A percentile compares a stretch with the other conserved stretches of the same genome.
phyloP scores from a whole-genome alignment of 2,888 invertebrate species.

The Piscicola geometra region DNA sequence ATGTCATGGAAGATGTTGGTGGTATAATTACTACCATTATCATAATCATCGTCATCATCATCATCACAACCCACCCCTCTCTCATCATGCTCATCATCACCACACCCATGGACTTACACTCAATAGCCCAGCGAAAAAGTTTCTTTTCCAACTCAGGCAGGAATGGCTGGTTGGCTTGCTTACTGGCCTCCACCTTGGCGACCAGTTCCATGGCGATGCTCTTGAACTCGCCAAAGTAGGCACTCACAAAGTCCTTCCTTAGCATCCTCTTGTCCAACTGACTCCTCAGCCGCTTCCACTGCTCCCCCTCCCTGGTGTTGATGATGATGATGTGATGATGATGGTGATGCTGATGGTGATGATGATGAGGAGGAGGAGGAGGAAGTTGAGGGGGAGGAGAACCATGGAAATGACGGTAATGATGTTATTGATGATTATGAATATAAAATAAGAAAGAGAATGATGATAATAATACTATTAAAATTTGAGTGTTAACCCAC shows the following conservation, averaged over 20 bases:
- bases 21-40: too few species aligned
- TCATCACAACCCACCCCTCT: too few species aligned
- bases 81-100: too few species aligned
- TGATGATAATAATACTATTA: background rate
- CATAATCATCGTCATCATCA: too few species aligned
- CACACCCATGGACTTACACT: background rate
- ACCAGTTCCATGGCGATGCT: background rate
- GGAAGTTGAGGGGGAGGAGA: too few species aligned
- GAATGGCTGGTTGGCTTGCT: background rate
- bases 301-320: background rate
- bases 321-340: background rate
- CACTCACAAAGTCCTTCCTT: background rate
- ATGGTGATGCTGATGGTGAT: background rate
- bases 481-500: background rate
- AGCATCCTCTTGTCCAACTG: background rate
- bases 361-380: background rate
- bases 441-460: background rate
- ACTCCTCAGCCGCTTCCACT: background rate
- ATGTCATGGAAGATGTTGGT: too few species aligned
- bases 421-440: background rate
- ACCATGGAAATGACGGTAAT: background rate
- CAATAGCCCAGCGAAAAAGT: background rate
- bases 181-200: background rate
- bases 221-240: background rate
- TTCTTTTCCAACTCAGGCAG: background rate